Evolutionary conservation across 1,140 invertebrate genomes (phyloP).

Genomic region (Radopholus similis): DNA sequence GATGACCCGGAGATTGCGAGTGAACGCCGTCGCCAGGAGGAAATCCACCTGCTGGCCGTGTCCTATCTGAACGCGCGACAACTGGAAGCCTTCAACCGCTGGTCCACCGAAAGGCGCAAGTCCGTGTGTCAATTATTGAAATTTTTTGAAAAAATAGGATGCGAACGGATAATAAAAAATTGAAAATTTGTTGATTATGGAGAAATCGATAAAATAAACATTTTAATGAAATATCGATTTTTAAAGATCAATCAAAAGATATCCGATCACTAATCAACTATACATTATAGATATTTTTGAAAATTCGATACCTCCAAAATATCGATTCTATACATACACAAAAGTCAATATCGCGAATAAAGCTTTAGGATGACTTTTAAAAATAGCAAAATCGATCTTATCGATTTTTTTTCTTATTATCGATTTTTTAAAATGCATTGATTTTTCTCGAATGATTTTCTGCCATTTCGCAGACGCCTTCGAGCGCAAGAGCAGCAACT

Average conservation of each 20-base stretch:
- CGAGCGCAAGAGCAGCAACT: conserved; percentile 22
- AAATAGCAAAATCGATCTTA: too few species aligned
- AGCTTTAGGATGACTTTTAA: too few species aligned
- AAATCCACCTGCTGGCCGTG: conserved; percentile 46
- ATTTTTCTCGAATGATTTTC: background rate
- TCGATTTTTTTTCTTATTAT: too few species aligned
- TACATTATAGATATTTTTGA: too few species aligned
- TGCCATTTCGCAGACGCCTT: background rate
- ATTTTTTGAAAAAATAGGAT: background rate
- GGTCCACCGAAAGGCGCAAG: conserved; percentile 40
- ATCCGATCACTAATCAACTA: too few species aligned
- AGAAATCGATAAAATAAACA: background rate
- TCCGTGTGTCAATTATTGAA: background rate
- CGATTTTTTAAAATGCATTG: too few species aligned
- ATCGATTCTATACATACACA: too few species aligned
- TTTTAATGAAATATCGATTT: background rate
- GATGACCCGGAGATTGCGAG: conserved; percentile 43
- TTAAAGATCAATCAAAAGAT: too few species aligned
- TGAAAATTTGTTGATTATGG: too few species aligned
- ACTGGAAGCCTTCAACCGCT: conserved; percentile 34
- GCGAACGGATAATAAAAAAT: background rate
- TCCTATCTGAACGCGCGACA: conserved; percentile 40
- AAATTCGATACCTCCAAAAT: too few species aligned
- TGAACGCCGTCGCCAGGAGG: conserved; percentile 35
- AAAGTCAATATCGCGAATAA: too few species aligned